These are phyloP conservation scores for Caracal caracal DNA, from an alignment of 2,113 vertebrate genomes.

Conservation along the genomic window DNA sequence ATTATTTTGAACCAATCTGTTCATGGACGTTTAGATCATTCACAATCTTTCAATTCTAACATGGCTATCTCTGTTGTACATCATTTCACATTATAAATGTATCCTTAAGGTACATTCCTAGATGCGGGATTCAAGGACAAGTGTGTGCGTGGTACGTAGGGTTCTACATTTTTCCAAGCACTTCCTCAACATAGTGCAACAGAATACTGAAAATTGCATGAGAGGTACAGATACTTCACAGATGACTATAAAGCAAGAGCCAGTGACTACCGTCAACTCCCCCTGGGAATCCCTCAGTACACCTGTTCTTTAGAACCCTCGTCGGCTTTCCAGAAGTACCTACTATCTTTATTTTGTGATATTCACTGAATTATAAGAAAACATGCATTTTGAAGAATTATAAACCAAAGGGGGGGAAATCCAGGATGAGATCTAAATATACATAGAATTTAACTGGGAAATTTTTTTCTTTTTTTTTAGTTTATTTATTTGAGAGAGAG, in stretches of 20 bases:
- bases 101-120: neutral
- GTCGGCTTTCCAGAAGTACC: neutral
- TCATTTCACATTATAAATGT: neutral
- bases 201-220: neutral
- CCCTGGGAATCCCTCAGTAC: neutral
- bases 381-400: neutral
- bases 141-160: fast-evolving
- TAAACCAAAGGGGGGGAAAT: neutral
- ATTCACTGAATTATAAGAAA: neutral
- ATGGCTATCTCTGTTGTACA: neutral
- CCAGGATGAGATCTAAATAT: neutral
- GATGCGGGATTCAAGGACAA: neutral
- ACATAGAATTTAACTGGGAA: neutral
- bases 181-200: neutral
- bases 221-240: neutral
- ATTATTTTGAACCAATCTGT: neutral
- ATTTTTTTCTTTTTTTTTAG: too few relatives aligned
- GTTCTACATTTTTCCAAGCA: neutral
- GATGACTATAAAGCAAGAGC: neutral
- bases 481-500: too few relatives aligned
- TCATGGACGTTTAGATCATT: neutral
- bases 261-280: neutral
- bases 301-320: neutral
- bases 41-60: neutral
- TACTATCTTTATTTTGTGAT: neutral